Conservation (phyloP, 2,113 vertebrate genomes). For the Rhombomys opimus region DNA sequence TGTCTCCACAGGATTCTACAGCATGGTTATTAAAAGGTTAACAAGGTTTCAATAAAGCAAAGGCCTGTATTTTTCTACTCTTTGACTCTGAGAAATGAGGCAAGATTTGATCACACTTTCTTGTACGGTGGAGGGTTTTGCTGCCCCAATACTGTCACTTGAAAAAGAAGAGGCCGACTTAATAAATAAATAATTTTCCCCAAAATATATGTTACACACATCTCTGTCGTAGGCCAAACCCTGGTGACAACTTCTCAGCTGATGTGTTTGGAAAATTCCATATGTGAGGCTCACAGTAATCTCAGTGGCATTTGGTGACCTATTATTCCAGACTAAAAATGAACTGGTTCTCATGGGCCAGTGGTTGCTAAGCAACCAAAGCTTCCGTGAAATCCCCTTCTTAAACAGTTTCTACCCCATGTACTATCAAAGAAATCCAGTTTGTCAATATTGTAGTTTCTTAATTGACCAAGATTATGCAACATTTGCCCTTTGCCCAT, state of each 20-base stretch:
- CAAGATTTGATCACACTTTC: not conserved
- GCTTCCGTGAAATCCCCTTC: not conserved
- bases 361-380: conserved; percentile 57
- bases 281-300: not conserved
- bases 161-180: not conserved
- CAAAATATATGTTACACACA: not conserved
- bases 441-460: not conserved
- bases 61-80: not conserved
- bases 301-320: not conserved
- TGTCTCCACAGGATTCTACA: not conserved
- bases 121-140: not conserved
- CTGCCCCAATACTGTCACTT: not conserved
- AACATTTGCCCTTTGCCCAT: not conserved
- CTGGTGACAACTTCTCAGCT: not conserved
- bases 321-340: not conserved
- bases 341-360: not conserved
- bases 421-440: not conserved
- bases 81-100: not conserved
- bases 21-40: conserved; percentile 58
- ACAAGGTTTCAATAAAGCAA: conserved; percentile 39
- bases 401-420: conserved; percentile 12
- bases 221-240: not conserved
- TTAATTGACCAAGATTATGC: not conserved
- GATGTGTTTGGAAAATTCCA: not conserved
- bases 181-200: not conserved